These are phyloP conservation scores for Marmota flaviventris DNA, from an alignment of 2,113 vertebrate genomes.

Conservation along the genomic window DNA sequence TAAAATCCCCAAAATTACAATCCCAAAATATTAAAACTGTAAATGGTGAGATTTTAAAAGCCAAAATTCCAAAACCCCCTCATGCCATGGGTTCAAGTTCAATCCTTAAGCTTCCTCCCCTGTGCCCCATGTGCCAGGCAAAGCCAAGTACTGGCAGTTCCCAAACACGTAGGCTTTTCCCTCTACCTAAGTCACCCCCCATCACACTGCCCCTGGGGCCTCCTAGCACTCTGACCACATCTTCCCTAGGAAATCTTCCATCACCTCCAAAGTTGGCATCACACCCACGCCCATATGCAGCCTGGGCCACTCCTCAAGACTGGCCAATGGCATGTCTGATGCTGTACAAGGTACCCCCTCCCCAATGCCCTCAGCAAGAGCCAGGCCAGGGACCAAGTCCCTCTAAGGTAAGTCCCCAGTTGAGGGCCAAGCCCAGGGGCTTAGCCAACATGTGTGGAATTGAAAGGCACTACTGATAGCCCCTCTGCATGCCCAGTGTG, in stretches of 20 bases:
- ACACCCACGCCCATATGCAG: neutral
- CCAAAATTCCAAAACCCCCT: neutral
- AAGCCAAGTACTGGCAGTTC: neutral
- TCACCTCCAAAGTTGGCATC: neutral
- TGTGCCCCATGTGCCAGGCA: neutral
- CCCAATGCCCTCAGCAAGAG: neutral
- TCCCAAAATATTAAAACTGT: neutral
- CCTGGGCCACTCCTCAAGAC: neutral
- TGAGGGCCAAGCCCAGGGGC: neutral
- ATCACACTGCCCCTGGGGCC: neutral
- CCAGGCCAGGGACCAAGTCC: neutral
- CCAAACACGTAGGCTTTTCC: neutral
- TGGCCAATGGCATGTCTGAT: neutral
- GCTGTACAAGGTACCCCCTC: neutral
- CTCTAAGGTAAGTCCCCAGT: neutral
- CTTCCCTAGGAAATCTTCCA: neutral
- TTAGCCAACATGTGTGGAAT: neutral
- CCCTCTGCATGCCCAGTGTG: neutral
- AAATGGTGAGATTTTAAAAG: neutral
- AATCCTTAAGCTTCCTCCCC: neutral
- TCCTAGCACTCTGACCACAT: neutral
- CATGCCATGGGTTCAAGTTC: neutral
- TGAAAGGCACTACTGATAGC: neutral
- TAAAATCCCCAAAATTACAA: neutral
- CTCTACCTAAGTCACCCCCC: neutral